Evolutionary conservation across 2,888 invertebrate genomes (phyloP).

Genomic region (Peribatodes rhomboidaria): DNA sequence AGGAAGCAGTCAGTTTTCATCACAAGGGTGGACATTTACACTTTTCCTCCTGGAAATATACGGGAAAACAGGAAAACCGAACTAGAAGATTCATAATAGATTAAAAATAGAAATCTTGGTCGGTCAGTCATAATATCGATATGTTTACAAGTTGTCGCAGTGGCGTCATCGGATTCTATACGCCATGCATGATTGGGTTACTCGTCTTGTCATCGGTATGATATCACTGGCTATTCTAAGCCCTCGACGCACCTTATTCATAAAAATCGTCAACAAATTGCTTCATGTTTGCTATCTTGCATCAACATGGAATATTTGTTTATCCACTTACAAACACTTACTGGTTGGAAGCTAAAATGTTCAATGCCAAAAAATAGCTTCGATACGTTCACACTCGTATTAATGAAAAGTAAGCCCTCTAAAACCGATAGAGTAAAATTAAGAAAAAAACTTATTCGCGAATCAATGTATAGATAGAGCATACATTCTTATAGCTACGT

Average conservation of each 20-base stretch:
- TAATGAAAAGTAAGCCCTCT: background rate
- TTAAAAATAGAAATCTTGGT: background rate
- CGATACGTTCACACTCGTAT: slow-evolving; percentile 8
- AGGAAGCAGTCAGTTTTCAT: too few relatives aligned
- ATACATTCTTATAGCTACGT: too few relatives aligned
- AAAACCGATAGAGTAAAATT: background rate
- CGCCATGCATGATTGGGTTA: slow-evolving; percentile 63
- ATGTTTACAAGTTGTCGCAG: slow-evolving; percentile 7
- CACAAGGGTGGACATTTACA: too few relatives aligned
- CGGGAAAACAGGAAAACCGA: too few relatives aligned
- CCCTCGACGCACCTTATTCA: slow-evolving; percentile 70
- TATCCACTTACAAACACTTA: slow-evolving; percentile 29
- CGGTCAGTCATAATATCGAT: background rate
- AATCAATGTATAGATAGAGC: background rate
- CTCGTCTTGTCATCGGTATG: slow-evolving; percentile 53
- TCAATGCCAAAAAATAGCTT: slow-evolving; percentile 25
- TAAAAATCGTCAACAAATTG: slow-evolving; percentile 45
- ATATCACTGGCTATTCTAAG: slow-evolving; percentile 64
- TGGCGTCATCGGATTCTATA: slow-evolving; percentile 25
- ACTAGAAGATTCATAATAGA: background rate
- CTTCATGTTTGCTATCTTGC: slow-evolving; percentile 34
- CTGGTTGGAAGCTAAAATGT: slow-evolving; percentile 17
- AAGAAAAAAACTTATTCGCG: background rate
- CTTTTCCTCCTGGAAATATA: too few relatives aligned
- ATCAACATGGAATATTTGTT: slow-evolving; percentile 42